Evolutionary conservation across 2,888 invertebrate genomes (phyloP).

Genomic region (Eupithecia tripunctaria): DNA sequence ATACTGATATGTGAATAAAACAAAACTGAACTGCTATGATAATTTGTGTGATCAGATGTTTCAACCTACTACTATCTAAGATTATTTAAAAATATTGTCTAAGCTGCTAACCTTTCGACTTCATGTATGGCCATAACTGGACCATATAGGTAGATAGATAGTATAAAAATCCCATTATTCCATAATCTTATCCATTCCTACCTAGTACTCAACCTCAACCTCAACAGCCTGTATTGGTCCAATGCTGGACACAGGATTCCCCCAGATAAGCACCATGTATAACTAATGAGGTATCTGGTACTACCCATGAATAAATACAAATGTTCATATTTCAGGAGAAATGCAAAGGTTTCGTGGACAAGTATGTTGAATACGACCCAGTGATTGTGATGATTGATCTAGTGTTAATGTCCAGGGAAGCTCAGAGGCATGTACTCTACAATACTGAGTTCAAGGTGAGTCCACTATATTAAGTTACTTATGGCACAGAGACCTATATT

Average conservation of each 20-base stretch:
- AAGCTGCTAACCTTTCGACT: no score
- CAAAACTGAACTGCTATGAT: no score
- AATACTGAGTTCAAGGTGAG: constrained; percentile 91
- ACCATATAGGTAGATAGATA: not conserved
- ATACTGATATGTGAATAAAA: no score
- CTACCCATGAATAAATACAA: not conserved
- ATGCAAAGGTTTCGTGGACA: constrained; percentile 92
- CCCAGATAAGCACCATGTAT: no score
- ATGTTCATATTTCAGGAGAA: constrained; percentile 83
- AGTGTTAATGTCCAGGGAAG: constrained; percentile 90
- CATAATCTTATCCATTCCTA: not conserved
- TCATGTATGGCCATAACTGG: no score
- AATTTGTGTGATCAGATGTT: no score
- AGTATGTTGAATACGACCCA: constrained; percentile 96
- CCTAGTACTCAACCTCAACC: no score
- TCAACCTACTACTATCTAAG: no score
- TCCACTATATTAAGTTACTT: not conserved
- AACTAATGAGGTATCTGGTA: no score
- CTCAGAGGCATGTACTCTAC: constrained; percentile 93
- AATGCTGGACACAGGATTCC: no score
- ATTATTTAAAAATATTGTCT: no score
- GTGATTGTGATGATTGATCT: constrained; percentile 94
- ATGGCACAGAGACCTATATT: not conserved
- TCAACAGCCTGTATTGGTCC: no score
- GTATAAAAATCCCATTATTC: not conserved